Percentiles rank a stretch among this genome's conserved stretches.
These are phyloP conservation scores for Aphaenogaster floridana DNA, from an alignment of 1,140 invertebrate genomes.

Conservation along the genomic window DNA sequence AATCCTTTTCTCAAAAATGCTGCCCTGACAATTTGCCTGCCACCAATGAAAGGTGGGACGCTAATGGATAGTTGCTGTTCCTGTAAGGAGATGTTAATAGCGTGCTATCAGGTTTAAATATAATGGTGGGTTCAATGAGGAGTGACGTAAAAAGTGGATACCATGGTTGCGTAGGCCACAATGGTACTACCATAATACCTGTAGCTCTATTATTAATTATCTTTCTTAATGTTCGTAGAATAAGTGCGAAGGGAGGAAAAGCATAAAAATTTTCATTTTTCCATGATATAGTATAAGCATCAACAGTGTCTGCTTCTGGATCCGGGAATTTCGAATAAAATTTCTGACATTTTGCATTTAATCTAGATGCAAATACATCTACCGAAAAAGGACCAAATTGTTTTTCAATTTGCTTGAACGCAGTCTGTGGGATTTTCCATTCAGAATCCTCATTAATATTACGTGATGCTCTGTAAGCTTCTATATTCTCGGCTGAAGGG, in stretches of 20 bases:
- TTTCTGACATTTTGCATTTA: slow-evolving; percentile 1
- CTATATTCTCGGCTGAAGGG: no score
- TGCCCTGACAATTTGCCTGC: slow-evolving; percentile 14
- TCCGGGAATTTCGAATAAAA: not conserved
- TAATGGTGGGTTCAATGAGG: not conserved
- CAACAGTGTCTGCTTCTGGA: not conserved
- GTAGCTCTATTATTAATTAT: not conserved
- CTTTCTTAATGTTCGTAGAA: not conserved
- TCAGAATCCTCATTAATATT: no score
- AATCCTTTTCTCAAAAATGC: not conserved
- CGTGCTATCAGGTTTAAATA: not conserved
- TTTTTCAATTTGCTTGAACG: not conserved
- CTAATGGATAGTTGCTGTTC: not conserved
- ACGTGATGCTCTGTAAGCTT: no score
- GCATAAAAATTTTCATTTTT: not conserved
- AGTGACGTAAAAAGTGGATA: slow-evolving; percentile 5
- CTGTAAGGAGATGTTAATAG: not conserved
- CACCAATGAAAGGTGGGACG: not conserved
- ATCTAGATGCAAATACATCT: slow-evolving; percentile 13
- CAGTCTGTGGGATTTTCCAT: not conserved
- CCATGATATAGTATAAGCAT: not conserved
- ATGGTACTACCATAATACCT: slow-evolving; percentile 7
- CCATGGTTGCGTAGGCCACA: slow-evolving; percentile 18
- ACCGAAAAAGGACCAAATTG: not conserved
- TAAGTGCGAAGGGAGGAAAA: not conserved